Percentiles rank a stretch among this genome's conserved stretches.
phyloP scores from a whole-genome alignment of 2,113 vertebrate species.

The Gallinago media region DNA sequence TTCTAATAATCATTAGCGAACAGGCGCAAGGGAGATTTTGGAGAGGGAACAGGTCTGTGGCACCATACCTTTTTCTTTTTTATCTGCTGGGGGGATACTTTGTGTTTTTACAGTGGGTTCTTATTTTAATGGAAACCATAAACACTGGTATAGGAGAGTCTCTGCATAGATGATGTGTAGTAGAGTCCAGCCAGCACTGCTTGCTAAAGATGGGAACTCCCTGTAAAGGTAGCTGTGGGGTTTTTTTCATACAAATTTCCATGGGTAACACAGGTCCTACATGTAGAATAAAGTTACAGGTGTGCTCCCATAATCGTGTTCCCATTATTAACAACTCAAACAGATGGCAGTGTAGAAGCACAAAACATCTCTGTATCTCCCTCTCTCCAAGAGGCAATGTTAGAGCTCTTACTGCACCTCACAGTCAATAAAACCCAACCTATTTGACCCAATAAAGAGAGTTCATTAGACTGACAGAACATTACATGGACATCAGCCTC shows the following conservation, averaged over 20 bases:
- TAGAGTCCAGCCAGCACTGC: background rate
- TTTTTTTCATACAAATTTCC: background rate
- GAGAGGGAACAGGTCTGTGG: background rate
- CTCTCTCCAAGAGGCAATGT: background rate
- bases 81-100: background rate
- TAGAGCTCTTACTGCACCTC: background rate
- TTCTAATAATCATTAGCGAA: background rate
- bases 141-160: background rate
- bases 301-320: background rate
- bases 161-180: background rate
- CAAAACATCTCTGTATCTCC: background rate
- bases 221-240: background rate
- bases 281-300: background rate
- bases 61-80: background rate
- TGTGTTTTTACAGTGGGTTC: background rate
- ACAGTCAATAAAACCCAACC: fast-evolving
- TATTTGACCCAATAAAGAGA: background rate
- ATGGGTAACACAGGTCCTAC: background rate
- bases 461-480: background rate
- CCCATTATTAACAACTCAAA: background rate
- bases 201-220: background rate
- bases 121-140: background rate
- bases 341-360: background rate
- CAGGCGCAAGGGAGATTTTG: background rate
- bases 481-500: background rate